Evolutionary conservation across 2,888 invertebrate species (phyloP).

Genomic region (Proisotoma minuta): DNA sequence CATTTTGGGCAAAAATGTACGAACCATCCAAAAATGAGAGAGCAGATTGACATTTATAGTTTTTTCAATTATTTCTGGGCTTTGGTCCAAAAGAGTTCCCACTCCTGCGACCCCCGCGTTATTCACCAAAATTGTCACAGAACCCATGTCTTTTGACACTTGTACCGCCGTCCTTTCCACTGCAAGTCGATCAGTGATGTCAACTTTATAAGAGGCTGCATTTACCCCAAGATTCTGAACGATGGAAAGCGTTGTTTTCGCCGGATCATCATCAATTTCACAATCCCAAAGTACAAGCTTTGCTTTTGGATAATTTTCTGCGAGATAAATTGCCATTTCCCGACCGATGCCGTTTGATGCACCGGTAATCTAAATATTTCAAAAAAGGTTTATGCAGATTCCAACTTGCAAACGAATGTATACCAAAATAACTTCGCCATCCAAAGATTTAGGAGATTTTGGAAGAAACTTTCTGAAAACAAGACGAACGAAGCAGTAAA

Average conservation of each 20-base stretch:
- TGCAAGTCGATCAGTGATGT: constrained; percentile 58
- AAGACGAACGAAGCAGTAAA: not conserved
- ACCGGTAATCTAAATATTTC: constrained; percentile 53
- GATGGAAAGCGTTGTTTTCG: no score
- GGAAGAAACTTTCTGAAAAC: constrained; percentile 23
- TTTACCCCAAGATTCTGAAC: constrained; percentile 52
- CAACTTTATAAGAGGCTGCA: constrained; percentile 57
- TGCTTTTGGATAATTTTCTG: constrained; percentile 53
- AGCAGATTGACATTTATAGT: constrained; percentile 33
- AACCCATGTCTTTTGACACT: constrained; percentile 31
- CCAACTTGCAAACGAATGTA: not conserved
- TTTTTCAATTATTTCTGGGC: constrained; percentile 28
- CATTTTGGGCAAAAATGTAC: constrained; percentile 32
- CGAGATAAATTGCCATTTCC: constrained; percentile 60
- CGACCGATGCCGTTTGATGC: constrained; percentile 66
- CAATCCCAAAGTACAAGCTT: constrained; percentile 65
- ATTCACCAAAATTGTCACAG: constrained; percentile 35
- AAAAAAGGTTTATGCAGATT: not conserved
- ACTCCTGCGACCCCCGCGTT: constrained; percentile 34
- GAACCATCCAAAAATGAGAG: constrained; percentile 39
- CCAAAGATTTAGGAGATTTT: constrained; percentile 19
- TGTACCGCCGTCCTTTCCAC: constrained; percentile 45
- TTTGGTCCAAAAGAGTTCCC: constrained; percentile 22
- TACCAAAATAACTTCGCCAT: constrained; percentile 37
- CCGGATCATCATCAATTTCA: constrained; percentile 56